Conservation (phyloP, 2,888 invertebrate species). For the Syrphus vitripennis region DNA sequence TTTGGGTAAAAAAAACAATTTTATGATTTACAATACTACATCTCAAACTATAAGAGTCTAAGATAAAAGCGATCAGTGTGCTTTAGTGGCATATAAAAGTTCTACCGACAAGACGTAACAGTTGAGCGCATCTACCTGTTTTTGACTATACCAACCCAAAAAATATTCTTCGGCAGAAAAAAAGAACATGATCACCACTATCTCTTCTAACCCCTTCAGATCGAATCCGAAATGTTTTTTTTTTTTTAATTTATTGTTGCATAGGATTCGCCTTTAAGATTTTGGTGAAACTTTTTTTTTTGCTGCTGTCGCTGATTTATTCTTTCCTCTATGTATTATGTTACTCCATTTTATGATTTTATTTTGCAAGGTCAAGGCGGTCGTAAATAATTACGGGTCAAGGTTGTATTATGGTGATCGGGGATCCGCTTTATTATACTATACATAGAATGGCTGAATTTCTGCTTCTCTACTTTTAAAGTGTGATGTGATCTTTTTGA, state of each 20-base stretch:
- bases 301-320: not conserved
- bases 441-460: constrained; percentile 2
- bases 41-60: not conserved
- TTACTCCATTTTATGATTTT: constrained; percentile 21
- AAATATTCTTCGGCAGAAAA: not conserved
- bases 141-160: not conserved
- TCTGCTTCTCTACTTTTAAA: not conserved
- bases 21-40: not conserved
- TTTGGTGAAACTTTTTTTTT: not conserved
- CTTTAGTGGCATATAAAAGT: not conserved
- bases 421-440: not conserved
- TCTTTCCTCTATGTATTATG: not conserved
- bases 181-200: not conserved
- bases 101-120: not conserved
- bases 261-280: not conserved
- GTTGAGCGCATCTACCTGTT: constrained; percentile 29
- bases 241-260: not conserved
- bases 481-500: not conserved
- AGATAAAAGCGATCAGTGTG: not conserved
- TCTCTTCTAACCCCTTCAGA: not conserved
- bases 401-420: constrained; percentile 32
- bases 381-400: constrained; percentile 62
- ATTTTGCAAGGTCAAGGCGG: constrained; percentile 50
- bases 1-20: not conserved
- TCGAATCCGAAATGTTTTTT: not conserved